Evolutionary conservation across 2,113 vertebrate species (phyloP).

Genomic region (Diglossa brunneiventris): DNA sequence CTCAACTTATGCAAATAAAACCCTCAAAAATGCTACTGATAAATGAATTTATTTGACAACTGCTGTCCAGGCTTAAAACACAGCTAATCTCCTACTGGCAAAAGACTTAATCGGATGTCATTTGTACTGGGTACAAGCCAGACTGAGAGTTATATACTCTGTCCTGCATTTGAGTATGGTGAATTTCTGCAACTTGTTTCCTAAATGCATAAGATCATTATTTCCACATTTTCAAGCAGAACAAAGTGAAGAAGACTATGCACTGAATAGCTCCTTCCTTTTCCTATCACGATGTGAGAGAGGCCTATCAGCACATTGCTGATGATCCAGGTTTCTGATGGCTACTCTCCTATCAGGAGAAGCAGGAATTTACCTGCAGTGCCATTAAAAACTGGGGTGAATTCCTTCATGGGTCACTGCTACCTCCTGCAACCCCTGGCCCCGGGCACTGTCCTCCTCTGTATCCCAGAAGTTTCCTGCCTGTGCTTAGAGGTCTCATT

Average conservation of each 20-base stretch:
- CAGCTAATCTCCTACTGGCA: background rate
- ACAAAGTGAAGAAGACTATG: background rate
- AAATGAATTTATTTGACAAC: background rate
- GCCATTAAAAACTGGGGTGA: background rate
- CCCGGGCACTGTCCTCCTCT: accelerated
- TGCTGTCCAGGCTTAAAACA: background rate
- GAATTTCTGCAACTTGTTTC: background rate
- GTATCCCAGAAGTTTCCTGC: background rate
- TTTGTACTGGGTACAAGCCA: background rate
- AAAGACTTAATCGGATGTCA: background rate
- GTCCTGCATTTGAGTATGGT: background rate
- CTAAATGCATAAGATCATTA: background rate
- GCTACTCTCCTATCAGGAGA: background rate
- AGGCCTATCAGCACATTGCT: background rate
- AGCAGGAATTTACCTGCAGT: background rate
- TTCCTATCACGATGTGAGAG: background rate
- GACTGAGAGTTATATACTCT: background rate
- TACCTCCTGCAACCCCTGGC: background rate
- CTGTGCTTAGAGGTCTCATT: background rate
- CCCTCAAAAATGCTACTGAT: background rate
- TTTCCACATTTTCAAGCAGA: background rate
- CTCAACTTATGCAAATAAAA: background rate
- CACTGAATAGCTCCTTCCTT: background rate
- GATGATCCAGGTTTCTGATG: background rate
- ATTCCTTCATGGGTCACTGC: background rate